A percentile compares a stretch with the other conserved stretches of the same genome.
Evolutionary conservation across 1,140 invertebrate genomes (phyloP).

Genomic region (Centruroides sculpturatus): DNA sequence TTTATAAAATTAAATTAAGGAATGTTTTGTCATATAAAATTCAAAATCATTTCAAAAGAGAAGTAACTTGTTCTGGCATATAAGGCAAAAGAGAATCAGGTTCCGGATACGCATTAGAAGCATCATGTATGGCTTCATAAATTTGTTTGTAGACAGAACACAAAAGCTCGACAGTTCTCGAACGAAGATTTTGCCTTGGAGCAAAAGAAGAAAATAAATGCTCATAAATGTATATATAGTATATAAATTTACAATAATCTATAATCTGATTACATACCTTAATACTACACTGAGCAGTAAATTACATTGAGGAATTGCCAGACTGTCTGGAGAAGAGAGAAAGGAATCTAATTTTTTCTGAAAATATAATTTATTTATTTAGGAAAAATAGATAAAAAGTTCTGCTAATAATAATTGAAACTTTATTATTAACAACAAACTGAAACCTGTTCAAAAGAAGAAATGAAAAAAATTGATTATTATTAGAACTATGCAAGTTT

Average conservation of each 20-base stretch:
- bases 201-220: conserved; percentile 3
- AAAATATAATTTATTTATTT: conserved; percentile 14
- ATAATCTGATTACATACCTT: conserved; percentile 19
- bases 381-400: too few relatives aligned
- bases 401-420: too few relatives aligned
- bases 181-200: conserved; percentile 51
- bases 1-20: too few relatives aligned
- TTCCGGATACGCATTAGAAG: conserved; percentile 59
- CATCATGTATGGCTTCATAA: conserved; percentile 58
- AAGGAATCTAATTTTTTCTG: conserved; percentile 64
- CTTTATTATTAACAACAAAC: too few relatives aligned
- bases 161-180: conserved; percentile 67
- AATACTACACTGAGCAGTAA: conserved; percentile 58
- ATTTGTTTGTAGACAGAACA: conserved; percentile 76
- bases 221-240: conserved; percentile 1
- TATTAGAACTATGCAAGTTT: too few relatives aligned
- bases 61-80: conserved; percentile 57
- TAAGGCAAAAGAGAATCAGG: conserved; percentile 49
- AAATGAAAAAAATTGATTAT: too few relatives aligned
- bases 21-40: too few relatives aligned
- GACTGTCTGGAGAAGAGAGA: conserved; percentile 57
- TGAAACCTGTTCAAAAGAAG: too few relatives aligned
- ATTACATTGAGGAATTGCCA: conserved; percentile 68
- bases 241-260: neutral
- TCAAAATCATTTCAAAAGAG: conserved; percentile 26